Evolutionary conservation across 1,140 invertebrate genomes (phyloP).

Genomic region (Ladona fulva): DNA sequence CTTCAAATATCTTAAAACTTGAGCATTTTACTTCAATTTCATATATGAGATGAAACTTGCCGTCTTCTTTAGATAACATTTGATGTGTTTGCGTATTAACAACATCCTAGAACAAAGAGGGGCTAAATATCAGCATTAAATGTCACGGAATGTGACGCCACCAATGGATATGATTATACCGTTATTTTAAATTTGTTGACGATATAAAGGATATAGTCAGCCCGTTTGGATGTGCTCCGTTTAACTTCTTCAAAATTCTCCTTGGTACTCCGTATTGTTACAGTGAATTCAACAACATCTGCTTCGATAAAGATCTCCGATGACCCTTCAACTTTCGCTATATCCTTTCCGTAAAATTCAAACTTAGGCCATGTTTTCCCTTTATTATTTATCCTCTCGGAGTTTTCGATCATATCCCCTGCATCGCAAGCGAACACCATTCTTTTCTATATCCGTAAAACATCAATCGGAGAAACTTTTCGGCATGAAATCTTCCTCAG

Average conservation of each 20-base stretch:
- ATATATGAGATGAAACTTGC: neutral
- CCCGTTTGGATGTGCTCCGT: neutral
- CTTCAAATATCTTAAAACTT: neutral
- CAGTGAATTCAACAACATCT: neutral
- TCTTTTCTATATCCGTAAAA: too few species aligned
- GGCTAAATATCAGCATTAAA: too few species aligned
- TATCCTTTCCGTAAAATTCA: neutral
- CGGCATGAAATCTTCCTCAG: too few species aligned
- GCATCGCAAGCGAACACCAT: too few species aligned
- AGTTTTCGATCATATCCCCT: too few species aligned
- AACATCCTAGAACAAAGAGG: neutral
- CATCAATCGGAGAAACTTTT: too few species aligned
- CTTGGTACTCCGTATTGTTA: neutral
- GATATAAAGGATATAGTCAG: neutral
- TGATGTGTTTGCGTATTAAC: neutral
- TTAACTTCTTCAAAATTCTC: neutral
- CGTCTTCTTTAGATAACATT: neutral
- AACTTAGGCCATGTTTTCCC: neutral
- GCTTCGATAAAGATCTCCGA: neutral
- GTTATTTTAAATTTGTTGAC: neutral
- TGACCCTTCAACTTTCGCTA: neutral
- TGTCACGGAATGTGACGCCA: too few species aligned
- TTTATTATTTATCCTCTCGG: too few species aligned
- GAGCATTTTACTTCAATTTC: neutral
- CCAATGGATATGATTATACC: neutral